phyloP scores from a whole-genome alignment of 2,888 invertebrate species.

The Hydriomena furcata region DNA sequence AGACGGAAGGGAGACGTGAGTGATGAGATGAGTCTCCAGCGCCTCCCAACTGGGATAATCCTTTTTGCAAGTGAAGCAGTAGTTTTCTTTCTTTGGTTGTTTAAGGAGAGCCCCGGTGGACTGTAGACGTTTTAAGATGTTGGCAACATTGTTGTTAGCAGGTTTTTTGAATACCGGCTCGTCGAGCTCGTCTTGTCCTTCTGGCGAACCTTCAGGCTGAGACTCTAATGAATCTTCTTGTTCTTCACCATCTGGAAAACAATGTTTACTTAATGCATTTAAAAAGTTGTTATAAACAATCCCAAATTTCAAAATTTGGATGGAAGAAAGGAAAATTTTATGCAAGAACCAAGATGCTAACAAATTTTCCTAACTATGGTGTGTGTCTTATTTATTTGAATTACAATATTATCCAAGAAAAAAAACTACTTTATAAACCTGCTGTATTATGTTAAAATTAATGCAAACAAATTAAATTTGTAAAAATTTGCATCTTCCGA shows the following conservation, averaged over 20 bases:
- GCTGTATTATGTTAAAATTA: too few relatives aligned
- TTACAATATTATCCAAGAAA: too few relatives aligned
- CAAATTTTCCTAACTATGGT: too few relatives aligned
- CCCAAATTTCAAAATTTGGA: too few relatives aligned
- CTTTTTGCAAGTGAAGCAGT: constrained; percentile 79
- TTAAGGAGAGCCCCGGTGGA: constrained; percentile 65
- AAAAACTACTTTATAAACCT: too few relatives aligned
- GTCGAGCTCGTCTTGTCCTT: constrained; percentile 3
- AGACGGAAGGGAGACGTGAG: constrained; percentile 82
- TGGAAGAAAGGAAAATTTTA: too few relatives aligned
- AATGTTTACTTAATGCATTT: not conserved
- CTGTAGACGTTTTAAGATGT: constrained; percentile 65
- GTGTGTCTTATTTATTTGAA: too few relatives aligned
- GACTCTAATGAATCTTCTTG: constrained; percentile 49
- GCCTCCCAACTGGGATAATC: constrained; percentile 73
- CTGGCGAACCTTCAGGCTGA: constrained; percentile 27
- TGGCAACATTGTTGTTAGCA: constrained; percentile 55
- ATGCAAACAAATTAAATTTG: too few relatives aligned
- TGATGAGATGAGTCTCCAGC: constrained; percentile 78
- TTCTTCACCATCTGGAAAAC: constrained; percentile 53
- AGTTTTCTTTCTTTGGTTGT: constrained; percentile 66
- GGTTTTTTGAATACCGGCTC: constrained; percentile 28
- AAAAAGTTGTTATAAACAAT: too few relatives aligned
- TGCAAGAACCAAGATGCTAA: too few relatives aligned
- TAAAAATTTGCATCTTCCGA: too few relatives aligned